These are phyloP conservation scores for Amiota communis DNA, from an alignment of 2,888 invertebrate genomes.

Conservation along the genomic window DNA sequence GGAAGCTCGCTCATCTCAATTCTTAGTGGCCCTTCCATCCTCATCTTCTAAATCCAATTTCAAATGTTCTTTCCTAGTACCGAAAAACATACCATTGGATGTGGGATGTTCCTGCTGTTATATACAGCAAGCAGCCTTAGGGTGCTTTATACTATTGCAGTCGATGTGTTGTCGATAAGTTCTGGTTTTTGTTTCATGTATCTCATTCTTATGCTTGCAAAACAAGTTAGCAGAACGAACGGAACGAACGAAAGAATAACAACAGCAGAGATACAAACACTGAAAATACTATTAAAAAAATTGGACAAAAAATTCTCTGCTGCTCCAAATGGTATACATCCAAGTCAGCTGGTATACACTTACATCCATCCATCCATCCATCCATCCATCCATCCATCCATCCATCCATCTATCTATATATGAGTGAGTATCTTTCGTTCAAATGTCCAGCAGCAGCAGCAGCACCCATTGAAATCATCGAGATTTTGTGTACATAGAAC, in stretches of 20 bases:
- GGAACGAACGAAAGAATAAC: neutral
- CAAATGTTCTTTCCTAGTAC: too few species aligned
- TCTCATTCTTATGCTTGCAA: neutral
- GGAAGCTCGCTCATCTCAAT: neutral
- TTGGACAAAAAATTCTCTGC: constrained; percentile 4
- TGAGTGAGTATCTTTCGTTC: too few species aligned
- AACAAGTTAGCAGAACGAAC: constrained; percentile 8
- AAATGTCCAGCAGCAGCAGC: too few species aligned
- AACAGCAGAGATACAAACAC: neutral
- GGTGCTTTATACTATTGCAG: too few species aligned
- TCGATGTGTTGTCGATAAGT: neutral
- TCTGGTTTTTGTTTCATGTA: constrained; percentile 17
- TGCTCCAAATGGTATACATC: constrained; percentile 21
- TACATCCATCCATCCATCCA: neutral
- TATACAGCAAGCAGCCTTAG: too few species aligned
- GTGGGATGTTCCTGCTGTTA: too few species aligned
- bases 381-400: constrained; percentile 12
- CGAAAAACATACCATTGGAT: too few species aligned
- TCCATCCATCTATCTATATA: constrained; percentile 7
- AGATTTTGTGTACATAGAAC: neutral
- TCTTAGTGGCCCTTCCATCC: neutral
- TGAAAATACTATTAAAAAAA: neutral
- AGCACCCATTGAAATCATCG: neutral
- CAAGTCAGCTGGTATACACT: neutral
- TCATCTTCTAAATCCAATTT: too few species aligned